phyloP scores from a whole-genome alignment of 1,140 invertebrate species.

The Dreissena polymorpha region DNA sequence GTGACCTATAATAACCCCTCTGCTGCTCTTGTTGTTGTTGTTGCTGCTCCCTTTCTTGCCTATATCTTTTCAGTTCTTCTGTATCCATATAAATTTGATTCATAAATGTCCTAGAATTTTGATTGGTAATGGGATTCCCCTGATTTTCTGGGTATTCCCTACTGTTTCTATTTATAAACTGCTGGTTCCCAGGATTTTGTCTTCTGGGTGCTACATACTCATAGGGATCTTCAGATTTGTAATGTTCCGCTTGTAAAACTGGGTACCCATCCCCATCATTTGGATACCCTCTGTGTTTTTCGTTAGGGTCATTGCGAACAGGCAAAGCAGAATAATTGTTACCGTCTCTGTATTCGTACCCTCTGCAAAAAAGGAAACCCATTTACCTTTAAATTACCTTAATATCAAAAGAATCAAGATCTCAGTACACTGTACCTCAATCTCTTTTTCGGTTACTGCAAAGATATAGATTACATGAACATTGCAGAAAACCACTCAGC shows the following conservation, averaged over 20 bases:
- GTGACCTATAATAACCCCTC: constrained; percentile 14
- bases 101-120: constrained; percentile 64
- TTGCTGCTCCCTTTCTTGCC: constrained; percentile 45
- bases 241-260: constrained; percentile 15
- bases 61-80: constrained; percentile 63
- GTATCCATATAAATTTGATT: constrained; percentile 77
- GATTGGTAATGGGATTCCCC: constrained; percentile 19
- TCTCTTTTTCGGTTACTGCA: too few relatives aligned
- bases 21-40: constrained; percentile 19
- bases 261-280: constrained; percentile 26
- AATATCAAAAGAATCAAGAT: too few relatives aligned
- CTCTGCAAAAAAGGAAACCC: constrained; percentile 26
- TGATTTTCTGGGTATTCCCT: constrained; percentile 25
- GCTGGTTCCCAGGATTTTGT: constrained; percentile 32
- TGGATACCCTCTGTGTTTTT: constrained; percentile 48
- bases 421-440: too few relatives aligned
- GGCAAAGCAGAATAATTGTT: constrained; percentile 31
- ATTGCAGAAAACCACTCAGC: too few relatives aligned
- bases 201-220: constrained; percentile 66
- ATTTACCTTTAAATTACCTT: too few relatives aligned
- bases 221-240: constrained; percentile 67
- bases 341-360: constrained; percentile 37
- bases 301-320: constrained; percentile 7
- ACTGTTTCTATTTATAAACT: constrained; percentile 41
- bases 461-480: too few relatives aligned